Evolutionary conservation across 2,113 vertebrate species (phyloP).

Genomic region (Eudyptes chrysolophus): DNA sequence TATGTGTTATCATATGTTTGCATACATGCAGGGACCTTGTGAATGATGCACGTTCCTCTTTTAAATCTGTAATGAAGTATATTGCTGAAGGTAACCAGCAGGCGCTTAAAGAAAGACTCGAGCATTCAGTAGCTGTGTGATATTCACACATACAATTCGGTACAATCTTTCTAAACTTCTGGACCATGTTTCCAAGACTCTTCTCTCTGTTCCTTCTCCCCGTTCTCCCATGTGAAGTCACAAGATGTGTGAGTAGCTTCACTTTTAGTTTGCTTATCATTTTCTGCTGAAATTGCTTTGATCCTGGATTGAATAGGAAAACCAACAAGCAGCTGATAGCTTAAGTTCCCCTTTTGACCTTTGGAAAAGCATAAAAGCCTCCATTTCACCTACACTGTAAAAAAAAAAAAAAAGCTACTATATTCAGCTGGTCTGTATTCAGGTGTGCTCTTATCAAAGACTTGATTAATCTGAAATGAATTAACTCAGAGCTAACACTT

Average conservation of each 20-base stretch:
- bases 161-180: neutral
- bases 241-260: neutral
- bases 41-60: neutral
- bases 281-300: neutral
- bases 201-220: neutral
- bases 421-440: neutral
- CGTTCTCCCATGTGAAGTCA: neutral
- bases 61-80: neutral
- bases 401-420: neutral
- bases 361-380: neutral
- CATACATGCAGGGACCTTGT: neutral
- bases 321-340: neutral
- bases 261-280: neutral
- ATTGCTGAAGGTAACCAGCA: neutral
- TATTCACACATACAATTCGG: neutral
- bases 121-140: neutral
- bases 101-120: neutral
- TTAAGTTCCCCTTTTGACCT: neutral
- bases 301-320: neutral
- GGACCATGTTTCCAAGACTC: neutral
- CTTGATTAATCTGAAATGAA: conserved; percentile 38
- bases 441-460: neutral
- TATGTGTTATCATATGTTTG: neutral
- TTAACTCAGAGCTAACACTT: conserved; percentile 39
- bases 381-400: neutral